Base-by-base conservation (phyloP, 2,888 invertebrate species). In the Cheiracanthium punctorium region DNA sequence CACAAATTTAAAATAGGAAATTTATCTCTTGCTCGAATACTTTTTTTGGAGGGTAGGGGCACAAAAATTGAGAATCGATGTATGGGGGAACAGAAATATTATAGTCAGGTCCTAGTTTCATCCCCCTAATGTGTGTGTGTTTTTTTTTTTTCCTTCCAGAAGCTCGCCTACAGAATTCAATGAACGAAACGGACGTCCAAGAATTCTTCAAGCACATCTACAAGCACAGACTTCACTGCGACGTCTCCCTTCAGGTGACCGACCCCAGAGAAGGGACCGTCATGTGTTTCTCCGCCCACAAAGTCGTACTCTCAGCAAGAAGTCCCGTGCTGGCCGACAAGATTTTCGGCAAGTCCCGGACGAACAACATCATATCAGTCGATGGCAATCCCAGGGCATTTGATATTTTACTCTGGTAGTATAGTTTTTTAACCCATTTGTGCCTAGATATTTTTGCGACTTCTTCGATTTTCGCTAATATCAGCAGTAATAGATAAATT, bases 251-350 rank as follows among this genome's bases (percentile, higher is more conserved):
- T 8, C 24, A 33, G 12, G 64, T 64, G n/a, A 74, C 43, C 7
- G n/a, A 30, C 12, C 7, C 10, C 37, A 37, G 10, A 37, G 32
- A 74, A n/a, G 41, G 29, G 1, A 28, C 65, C 7, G 71, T 5
- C 0, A 24, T 32, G 20, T 71, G 29, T 28, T 71, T 80, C 29
- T 7, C 33, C 5, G 64, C 80, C 20, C 80, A 80, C 29, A 64
- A 58, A n/a, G n/a, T 71, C 0, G 33, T 80, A 20, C 41, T 80
- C 12, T 71, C 72, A 12, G 12, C 12, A 24, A 17, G 64, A 30
- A 80, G 80, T 30, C 12, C 80, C 5, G 71, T 71, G n/a, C 64
- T 80, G 17, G 80, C 58, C 7, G 43, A 72, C 8, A 29, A 30
- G 10, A 12, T 80, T 20, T 64, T 14, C 28, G 71, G 71, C 1